Conservation (phyloP, 2,888 invertebrate species). For the Eilema griseolum region DNA sequence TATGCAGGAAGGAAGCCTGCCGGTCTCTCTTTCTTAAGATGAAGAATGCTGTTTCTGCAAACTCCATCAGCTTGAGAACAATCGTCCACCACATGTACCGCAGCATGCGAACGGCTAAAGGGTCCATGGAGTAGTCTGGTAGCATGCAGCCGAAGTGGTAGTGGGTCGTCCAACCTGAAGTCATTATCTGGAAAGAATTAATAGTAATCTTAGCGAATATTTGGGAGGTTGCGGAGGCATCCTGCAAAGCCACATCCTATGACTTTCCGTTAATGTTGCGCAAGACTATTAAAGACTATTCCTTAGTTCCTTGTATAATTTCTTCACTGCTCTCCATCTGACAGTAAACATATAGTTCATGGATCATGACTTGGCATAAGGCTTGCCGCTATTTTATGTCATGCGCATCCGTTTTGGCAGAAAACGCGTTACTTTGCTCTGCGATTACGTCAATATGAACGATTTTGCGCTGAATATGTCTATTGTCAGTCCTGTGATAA, state of each 20-base stretch:
- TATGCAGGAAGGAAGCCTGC: constrained; percentile 90
- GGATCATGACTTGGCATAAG: neutral
- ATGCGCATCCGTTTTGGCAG: too few species aligned
- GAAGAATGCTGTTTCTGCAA: constrained; percentile 91
- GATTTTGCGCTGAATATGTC: too few species aligned
- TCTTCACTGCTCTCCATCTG: neutral
- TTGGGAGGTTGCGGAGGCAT: neutral
- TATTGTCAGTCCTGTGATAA: too few species aligned
- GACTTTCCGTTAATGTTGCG: neutral
- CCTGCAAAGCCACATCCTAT: neutral
- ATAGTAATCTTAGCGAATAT: neutral
- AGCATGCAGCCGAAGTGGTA: constrained; percentile 89
- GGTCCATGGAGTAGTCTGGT: constrained; percentile 90
- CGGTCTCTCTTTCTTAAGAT: constrained; percentile 90
- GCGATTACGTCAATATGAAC: too few species aligned
- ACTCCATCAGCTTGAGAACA: constrained; percentile 89
- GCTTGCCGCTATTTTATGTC: too few species aligned
- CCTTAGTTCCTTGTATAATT: neutral
- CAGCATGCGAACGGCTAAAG: constrained; percentile 87
- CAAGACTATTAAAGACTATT: neutral
- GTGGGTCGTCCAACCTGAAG: constrained; percentile 89
- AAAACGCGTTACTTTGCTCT: too few species aligned
- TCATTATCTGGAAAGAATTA: constrained; percentile 81
- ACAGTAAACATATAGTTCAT: neutral
- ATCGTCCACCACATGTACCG: constrained; percentile 88